Evolutionary conservation across 2,113 vertebrate species (phyloP).

Genomic region (Leptobrachium ailaonicum): DNA sequence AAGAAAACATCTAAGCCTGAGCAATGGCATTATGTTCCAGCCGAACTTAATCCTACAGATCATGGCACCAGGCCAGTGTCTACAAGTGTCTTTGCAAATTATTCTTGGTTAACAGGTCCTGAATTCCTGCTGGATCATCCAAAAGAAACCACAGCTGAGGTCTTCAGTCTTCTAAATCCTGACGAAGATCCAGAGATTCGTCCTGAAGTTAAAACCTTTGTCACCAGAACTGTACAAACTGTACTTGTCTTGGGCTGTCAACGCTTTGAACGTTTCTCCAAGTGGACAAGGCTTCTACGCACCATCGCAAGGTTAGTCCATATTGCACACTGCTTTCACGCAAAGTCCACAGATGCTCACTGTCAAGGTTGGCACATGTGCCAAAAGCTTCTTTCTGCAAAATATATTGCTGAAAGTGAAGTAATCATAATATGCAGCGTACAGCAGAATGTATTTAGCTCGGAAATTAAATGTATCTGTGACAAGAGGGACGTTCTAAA

Average conservation of each 20-base stretch:
- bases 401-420: no score
- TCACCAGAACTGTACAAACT: neutral
- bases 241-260: neutral
- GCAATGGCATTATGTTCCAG: neutral
- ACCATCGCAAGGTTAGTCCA: neutral
- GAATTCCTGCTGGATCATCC: no score
- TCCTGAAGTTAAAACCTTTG: neutral
- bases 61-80: no score
- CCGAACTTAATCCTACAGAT: neutral
- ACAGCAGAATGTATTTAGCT: neutral
- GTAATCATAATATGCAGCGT: neutral
- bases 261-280: neutral
- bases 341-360: neutral
- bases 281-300: conserved; percentile 1
- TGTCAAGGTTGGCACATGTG: no score
- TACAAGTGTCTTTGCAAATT: no score
- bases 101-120: no score
- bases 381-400: no score
- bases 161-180: conserved; percentile 2
- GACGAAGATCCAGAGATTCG: conserved; percentile 16
- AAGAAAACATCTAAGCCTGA: neutral
- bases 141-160: neutral
- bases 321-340: neutral
- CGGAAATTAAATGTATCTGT: neutral
- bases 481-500: neutral